Percentiles rank a stretch among this genome's conserved stretches.
These are phyloP conservation scores for Bubo blakistoni DNA, from an alignment of 2,113 vertebrate genomes.

Conservation along the genomic window DNA sequence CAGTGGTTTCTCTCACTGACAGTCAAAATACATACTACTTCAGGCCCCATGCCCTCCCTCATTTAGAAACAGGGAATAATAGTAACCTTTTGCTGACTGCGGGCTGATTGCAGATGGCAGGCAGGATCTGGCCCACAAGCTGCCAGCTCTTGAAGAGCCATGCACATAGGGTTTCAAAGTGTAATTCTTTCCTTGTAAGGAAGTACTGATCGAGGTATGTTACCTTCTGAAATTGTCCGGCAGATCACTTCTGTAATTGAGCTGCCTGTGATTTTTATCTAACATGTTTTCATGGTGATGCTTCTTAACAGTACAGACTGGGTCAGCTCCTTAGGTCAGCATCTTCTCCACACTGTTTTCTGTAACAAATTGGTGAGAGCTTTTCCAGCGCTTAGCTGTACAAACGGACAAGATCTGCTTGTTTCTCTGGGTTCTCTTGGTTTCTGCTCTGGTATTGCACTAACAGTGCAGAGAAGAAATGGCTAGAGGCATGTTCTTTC, in stretches of 20 bases:
- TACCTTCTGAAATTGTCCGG: neutral
- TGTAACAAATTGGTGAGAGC: neutral
- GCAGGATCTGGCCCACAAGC: neutral
- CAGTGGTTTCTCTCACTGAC: neutral
- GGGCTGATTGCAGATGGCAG: neutral
- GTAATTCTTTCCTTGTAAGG: neutral
- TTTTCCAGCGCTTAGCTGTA: neutral
- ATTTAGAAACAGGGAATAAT: neutral
- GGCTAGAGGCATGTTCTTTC: neutral
- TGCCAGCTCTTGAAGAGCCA: neutral
- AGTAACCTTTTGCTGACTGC: neutral
- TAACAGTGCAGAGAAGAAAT: neutral
- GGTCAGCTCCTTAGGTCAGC: neutral
- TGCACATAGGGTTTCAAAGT: neutral
- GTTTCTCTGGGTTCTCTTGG: neutral
- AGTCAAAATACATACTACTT: neutral
- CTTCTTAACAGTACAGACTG: neutral
- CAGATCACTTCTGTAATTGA: neutral
- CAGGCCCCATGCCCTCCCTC: neutral
- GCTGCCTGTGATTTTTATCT: neutral
- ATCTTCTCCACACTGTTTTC: neutral
- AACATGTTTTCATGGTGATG: neutral
- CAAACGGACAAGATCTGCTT: neutral
- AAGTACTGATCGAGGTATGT: neutral
- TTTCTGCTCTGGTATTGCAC: neutral